These are phyloP conservation scores for Halcyon badia DNA, from an alignment of 2,797 vertebrate genomes.

Conservation along the genomic window DNA sequence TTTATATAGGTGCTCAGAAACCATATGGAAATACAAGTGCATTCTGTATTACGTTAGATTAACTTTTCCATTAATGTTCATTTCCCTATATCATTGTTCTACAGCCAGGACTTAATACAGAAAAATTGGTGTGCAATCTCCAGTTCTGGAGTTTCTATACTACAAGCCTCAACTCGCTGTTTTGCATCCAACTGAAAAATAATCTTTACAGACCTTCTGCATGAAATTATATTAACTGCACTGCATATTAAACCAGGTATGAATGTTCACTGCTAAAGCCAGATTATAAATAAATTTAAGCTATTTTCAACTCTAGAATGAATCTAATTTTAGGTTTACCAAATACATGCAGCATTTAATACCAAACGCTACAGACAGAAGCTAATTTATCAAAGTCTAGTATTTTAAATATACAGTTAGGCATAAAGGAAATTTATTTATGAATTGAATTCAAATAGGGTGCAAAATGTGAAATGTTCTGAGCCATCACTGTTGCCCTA, in stretches of 20 bases:
- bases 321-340: slow-evolving; percentile 46
- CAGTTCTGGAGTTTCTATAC: not conserved
- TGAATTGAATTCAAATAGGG: slow-evolving; percentile 67
- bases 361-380: not conserved
- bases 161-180: not conserved
- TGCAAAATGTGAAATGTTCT: slow-evolving; percentile 76
- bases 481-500: slow-evolving; percentile 77
- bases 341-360: not conserved
- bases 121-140: not conserved
- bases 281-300: not conserved
- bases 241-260: not conserved
- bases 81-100: not conserved
- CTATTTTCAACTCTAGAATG: not conserved
- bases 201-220: not conserved
- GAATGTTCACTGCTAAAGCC: not conserved
- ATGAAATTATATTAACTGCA: not conserved
- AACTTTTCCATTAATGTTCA: not conserved
- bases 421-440: slow-evolving; percentile 70
- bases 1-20: not conserved
- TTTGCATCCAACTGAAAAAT: not conserved
- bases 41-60: not conserved
- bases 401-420: slow-evolving; percentile 62
- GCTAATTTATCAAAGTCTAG: slow-evolving; percentile 37
- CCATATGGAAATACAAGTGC: not conserved
- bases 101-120: not conserved